Percentiles rank a stretch among this genome's conserved stretches.
Evolutionary conservation across 1,140 invertebrate species (phyloP).

Genomic region (Drosophila parvula): DNA sequence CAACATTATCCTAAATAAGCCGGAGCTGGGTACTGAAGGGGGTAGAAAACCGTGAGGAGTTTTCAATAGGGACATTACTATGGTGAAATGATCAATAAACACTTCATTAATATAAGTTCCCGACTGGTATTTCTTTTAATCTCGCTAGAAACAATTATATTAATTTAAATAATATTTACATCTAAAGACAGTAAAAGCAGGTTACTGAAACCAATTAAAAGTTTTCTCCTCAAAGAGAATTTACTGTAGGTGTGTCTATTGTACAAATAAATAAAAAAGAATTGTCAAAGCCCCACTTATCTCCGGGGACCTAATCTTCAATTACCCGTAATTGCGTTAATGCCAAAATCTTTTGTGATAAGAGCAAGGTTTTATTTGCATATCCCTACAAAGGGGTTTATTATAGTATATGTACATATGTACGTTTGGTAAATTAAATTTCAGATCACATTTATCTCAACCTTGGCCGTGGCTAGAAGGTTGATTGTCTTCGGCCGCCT

Average conservation of each 20-base stretch:
- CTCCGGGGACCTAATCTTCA: conserved; percentile 19
- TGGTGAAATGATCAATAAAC: too few relatives aligned
- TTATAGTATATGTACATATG: too few relatives aligned
- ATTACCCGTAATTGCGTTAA: conserved; percentile 24
- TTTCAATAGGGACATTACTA: too few relatives aligned
- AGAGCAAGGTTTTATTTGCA: conserved; percentile 34
- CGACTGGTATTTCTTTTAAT: too few relatives aligned
- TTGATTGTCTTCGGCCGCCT: conserved; percentile 1
- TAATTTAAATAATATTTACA: too few relatives aligned
- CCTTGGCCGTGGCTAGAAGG: conserved; percentile 17
- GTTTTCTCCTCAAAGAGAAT: neutral
- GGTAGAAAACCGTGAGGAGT: too few relatives aligned
- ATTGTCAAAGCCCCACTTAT: conserved; percentile 20
- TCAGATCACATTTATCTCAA: neutral
- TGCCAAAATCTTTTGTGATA: conserved; percentile 26
- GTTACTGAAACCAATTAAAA: too few relatives aligned
- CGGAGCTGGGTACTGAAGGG: too few relatives aligned
- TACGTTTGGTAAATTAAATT: neutral
- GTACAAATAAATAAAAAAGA: neutral
- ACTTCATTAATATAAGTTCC: too few relatives aligned
- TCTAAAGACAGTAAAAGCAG: neutral
- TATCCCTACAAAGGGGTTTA: conserved; percentile 30
- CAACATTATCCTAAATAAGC: too few relatives aligned
- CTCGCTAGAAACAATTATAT: too few relatives aligned
- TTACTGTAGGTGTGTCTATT: conserved; percentile 2